Base-by-base conservation (phyloP, 2,113 vertebrate genomes). In the Numenius arquata region DNA sequence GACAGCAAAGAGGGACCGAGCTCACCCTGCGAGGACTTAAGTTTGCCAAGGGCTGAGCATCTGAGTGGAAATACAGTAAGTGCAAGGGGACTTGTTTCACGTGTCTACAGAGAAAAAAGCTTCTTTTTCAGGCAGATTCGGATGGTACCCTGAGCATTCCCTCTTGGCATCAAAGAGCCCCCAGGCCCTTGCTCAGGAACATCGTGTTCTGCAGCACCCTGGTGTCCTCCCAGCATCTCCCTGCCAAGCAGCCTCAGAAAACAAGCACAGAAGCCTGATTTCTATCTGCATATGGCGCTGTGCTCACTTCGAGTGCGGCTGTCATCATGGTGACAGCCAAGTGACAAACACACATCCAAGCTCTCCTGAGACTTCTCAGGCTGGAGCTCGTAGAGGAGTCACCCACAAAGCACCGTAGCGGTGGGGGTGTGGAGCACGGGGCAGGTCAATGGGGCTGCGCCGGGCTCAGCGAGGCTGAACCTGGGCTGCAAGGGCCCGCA, bases 401-500 rank as follows among this genome's bases (percentile, higher is more conserved):
- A 11, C 3, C 23, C 45, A 6, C 25, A 9, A 13, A n/a, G 53
- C 83, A 3, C 25, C 2, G 2, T 0, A 7, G 23, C 1, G 14
- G 17, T 3, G 23, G 43, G 5, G 65, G 47, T 4, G 14, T 1
- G 61, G 56, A 10, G 61, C 62, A 4, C 14, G 3, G n/a, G 45
- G 20, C 1, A 6, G 52, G 5, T 14, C 3, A 20, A 20, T 0
- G 1, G 3, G 18, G 30, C 61, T 2, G 21, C 1, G 15, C 53
- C 7, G 45, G 41, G 70, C 76, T 7, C 36, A 6, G 65, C 2
- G 1, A 52, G 56, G 83, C n/a, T 30, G 6, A 27, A 5, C 14
- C 29, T 3, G 0, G 23, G 23, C 58, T 8, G 68, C 1, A 4
- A 41, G 19, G 8, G 32, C 52, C 53, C n/a, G 8, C 7, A 0